These are phyloP conservation scores for Sebastes glaucus DNA, from an alignment of 2,797 vertebrate genomes.

Conservation along the genomic window DNA sequence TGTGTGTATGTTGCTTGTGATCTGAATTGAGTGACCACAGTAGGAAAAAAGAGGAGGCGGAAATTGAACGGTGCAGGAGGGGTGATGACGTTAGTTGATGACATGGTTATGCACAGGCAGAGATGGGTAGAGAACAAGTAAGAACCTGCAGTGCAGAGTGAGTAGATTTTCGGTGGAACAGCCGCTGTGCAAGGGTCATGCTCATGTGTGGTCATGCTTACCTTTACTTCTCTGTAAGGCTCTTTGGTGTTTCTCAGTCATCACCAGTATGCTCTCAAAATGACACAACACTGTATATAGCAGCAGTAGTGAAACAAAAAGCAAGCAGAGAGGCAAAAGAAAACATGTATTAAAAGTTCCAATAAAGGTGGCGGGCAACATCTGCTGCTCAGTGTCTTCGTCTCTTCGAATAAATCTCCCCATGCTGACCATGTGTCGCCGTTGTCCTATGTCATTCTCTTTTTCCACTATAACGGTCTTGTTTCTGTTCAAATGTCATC, in stretches of 20 bases:
- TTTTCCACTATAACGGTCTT: background rate
- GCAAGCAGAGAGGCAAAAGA: background rate
- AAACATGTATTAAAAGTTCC: background rate
- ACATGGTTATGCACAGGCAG: background rate
- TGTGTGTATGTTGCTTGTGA: background rate
- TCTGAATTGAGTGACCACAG: background rate
- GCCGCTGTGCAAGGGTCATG: background rate
- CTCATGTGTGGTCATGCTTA: background rate
- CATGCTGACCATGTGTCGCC: slow-evolving; percentile 16
- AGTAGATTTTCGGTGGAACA: background rate
- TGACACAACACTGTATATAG: background rate
- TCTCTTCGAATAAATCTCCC: slow-evolving; percentile 11
- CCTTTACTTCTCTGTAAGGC: background rate
- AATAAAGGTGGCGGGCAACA: background rate
- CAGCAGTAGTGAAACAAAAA: background rate
- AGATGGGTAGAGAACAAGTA: slow-evolving; percentile 16
- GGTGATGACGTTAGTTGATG: background rate
- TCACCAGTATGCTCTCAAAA: background rate
- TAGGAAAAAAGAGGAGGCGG: background rate
- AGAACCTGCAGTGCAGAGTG: slow-evolving; percentile 21
- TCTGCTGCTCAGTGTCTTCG: slow-evolving; percentile 38
- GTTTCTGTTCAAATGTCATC: slow-evolving; percentile 23
- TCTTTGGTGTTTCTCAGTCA: background rate
- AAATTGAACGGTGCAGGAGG: background rate
- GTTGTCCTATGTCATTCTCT: slow-evolving; percentile 1